Conservation (phyloP, 2,888 invertebrate genomes). For the Euplagia quadripunctaria region DNA sequence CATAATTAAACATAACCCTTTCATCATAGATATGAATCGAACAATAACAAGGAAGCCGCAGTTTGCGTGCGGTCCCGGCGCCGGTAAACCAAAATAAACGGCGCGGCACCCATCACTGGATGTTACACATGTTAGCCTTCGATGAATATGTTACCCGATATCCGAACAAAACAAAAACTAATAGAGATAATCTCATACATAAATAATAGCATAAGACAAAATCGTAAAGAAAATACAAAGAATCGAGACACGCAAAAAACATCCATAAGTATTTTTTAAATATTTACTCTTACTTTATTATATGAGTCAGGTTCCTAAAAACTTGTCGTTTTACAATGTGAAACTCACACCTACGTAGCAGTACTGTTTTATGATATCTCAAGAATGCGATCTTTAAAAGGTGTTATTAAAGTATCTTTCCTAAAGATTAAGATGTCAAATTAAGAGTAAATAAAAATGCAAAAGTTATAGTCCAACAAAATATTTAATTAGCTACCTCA, state of each 20-base stretch:
- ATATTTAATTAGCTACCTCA: conserved; percentile 57
- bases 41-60: background rate
- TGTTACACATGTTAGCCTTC: background rate
- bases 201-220: background rate
- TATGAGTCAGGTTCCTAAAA: background rate
- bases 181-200: background rate
- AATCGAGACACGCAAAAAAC: background rate
- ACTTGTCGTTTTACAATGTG: background rate
- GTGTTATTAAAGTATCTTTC: conserved; percentile 31
- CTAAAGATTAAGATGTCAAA: conserved; percentile 61
- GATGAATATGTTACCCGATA: too few species aligned
- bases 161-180: too few species aligned
- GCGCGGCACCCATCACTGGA: background rate
- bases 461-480: conserved; percentile 47
- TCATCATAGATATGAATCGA: background rate
- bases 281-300: background rate
- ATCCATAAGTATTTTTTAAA: background rate
- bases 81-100: background rate
- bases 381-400: conserved; percentile 10
- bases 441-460: conserved; percentile 56
- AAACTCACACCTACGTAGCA: background rate
- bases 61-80: background rate
- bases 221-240: background rate
- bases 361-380: background rate
- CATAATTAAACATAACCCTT: too few species aligned